Evolutionary conservation across 1,140 invertebrate species (phyloP), one percentile per base, ranked within the genome.

Genomic region (Dreissena polymorpha): DNA sequence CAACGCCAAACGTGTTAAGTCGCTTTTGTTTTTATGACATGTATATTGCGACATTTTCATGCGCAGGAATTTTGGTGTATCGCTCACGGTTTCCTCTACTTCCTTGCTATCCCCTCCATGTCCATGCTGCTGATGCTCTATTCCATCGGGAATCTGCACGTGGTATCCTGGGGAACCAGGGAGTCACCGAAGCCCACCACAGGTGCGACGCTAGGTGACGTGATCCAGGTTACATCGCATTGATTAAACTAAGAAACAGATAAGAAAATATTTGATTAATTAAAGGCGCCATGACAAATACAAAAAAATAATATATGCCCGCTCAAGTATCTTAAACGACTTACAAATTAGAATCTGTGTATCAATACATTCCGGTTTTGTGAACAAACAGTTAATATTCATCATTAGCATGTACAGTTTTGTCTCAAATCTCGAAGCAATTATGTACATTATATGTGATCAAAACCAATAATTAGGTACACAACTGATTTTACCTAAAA

Each of bases 111-210:
- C 68, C 97, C 97, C 0, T 97, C 97, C 80, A 98, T 98, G 97
- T 98, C 98, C 89, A 95, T 98, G 94, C 93, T 98, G 80, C 94
- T 98, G 16, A 97, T 97, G 63, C 96, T 98, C 71, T 98, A 97
- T 89, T 97, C 97, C 0, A 93, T 98, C 0, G 97, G 97, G 89
- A 98, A 98, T 90, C 94, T 98, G 90, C 97, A 98, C 91, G 96
- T 96, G 86, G 96, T 98, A 0, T 95, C 95, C 0, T 98, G 97
- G 97, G 97, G 97, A 49, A 99, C 97, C 0, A 93, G 97, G 79
- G 97, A 98, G 91, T 93, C 96, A 82, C 95, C 96, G 8, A 98
- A 86, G 71, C 76, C 83, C 23, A 23, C 71, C 8, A 51, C 77
- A n/a, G 57, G 68, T 21, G 29, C 93, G 0, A 90, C 27, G 29